phyloP scores from a whole-genome alignment of 2,113 vertebrate genomes.

The Nematolebias whitei region DNA sequence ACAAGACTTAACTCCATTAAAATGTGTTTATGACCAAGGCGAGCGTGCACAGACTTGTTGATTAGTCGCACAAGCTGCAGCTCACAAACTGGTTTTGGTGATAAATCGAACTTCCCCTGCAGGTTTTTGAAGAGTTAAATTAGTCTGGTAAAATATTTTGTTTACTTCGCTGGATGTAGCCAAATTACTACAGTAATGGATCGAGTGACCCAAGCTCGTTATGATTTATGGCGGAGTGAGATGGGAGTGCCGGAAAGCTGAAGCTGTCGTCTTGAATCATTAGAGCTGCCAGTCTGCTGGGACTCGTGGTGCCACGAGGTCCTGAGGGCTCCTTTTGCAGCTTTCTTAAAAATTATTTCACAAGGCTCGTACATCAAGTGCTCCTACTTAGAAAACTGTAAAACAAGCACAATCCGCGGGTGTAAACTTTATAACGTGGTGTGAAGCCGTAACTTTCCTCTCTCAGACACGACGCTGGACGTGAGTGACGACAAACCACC shows the following conservation, averaged over 20 bases:
- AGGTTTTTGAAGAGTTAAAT: conserved; percentile 41
- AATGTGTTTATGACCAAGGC: conserved; percentile 51
- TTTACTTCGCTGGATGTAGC: conserved; percentile 44
- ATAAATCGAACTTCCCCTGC: conserved; percentile 24
- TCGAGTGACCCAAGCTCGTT: conserved; percentile 53
- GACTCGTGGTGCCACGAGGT: conserved; percentile 65
- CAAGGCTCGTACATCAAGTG: conserved; percentile 35
- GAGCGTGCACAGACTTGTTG: conserved; percentile 39
- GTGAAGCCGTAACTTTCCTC: conserved; percentile 34
- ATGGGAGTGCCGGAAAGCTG: conserved; percentile 46
- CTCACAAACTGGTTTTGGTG: conserved; percentile 1
- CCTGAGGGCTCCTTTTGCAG: conserved; percentile 51
- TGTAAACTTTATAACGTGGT: conserved; percentile 44
- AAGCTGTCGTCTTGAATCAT: conserved; percentile 60
- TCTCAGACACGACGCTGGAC: conserved; percentile 26
- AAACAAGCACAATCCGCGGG: not conserved
- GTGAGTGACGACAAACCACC: conserved; percentile 64
- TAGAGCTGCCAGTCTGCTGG: conserved; percentile 44
- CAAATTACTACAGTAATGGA: conserved; percentile 44
- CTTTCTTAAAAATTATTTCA: conserved; percentile 53
- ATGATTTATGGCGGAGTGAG: conserved; percentile 51
- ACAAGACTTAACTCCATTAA: conserved; percentile 52
- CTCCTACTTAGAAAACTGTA: conserved; percentile 29
- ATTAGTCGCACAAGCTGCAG: conserved; percentile 51
- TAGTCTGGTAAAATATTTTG: conserved; percentile 31